Percentiles rank a stretch among this genome's conserved stretches.
Evolutionary conservation across 2,113 vertebrate species (phyloP).

Genomic region (Labrus mixtus): DNA sequence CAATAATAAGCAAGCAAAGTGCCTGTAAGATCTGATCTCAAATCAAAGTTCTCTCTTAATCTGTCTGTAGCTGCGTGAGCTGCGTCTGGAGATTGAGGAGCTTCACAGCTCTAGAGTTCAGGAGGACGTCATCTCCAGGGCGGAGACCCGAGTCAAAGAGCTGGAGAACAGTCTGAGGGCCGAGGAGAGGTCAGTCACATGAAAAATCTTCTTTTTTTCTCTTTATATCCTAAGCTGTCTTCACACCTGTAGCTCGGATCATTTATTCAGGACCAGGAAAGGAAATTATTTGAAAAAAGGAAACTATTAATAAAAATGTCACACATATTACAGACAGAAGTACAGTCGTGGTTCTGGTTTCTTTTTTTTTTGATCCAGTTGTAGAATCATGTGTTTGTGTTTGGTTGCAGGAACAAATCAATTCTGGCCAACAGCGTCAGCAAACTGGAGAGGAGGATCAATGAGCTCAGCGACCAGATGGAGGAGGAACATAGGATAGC

Average conservation of each 20-base stretch:
- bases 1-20: neutral
- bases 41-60: neutral
- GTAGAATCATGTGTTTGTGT: conserved; percentile 4
- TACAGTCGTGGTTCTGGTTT: neutral
- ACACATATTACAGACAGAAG: neutral
- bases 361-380: too few relatives aligned
- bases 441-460: conserved; percentile 85
- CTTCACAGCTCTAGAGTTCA: conserved; percentile 79
- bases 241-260: neutral
- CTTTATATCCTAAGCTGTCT: neutral
- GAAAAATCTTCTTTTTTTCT: neutral
- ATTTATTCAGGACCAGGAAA: neutral
- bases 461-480: conserved; percentile 82
- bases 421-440: conserved; percentile 74
- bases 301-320: neutral
- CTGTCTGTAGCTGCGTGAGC: conserved; percentile 74
- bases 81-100: conserved; percentile 79
- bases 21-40: neutral
- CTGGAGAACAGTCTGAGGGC: conserved; percentile 79
- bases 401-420: conserved; percentile 74
- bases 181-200: conserved; percentile 79
- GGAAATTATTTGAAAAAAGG: neutral
- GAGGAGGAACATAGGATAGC: conserved; percentile 82
- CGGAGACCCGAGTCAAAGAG: conserved; percentile 80
- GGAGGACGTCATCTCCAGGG: conserved; percentile 79